Evolutionary conservation across 2,888 invertebrate genomes (phyloP).

Genomic region (Idaea straminata): DNA sequence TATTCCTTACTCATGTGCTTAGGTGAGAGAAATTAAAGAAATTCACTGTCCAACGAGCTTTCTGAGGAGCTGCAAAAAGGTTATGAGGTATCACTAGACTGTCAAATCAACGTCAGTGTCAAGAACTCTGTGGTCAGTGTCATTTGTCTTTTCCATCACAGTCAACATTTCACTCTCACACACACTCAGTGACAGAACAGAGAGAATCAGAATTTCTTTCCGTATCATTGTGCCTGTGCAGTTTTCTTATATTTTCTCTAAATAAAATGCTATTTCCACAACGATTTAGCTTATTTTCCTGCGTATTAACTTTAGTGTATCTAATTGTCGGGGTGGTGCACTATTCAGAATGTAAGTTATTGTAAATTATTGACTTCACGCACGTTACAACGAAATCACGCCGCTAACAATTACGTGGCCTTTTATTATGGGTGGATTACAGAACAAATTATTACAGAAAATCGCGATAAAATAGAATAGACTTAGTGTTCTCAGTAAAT

Average conservation of each 20-base stretch:
- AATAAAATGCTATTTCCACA: constrained; percentile 40
- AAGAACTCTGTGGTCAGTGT: too few relatives aligned
- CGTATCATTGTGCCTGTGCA: background rate
- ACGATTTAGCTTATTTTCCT: constrained; percentile 30
- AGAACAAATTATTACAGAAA: constrained; percentile 16
- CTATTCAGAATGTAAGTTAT: constrained; percentile 49
- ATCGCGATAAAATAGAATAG: constrained; percentile 9
- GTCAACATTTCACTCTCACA: background rate
- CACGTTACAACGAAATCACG: background rate
- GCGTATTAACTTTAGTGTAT: constrained; percentile 34
- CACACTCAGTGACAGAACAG: background rate
- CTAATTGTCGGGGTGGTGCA: constrained; percentile 33
- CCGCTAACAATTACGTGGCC: constrained; percentile 70
- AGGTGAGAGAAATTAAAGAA: too few relatives aligned
- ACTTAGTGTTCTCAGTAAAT: constrained; percentile 13
- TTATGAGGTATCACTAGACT: background rate
- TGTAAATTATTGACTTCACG: constrained; percentile 2
- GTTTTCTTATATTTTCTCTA: background rate
- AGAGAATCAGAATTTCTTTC: background rate
- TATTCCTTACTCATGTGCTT: too few relatives aligned
- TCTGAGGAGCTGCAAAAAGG: too few relatives aligned
- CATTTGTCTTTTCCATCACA: background rate
- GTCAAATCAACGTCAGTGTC: background rate
- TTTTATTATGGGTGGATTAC: constrained; percentile 52
- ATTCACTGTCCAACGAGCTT: too few relatives aligned